Evolutionary conservation across 2,888 invertebrate genomes (phyloP).

Genomic region (Rhorus exstirpatorius): DNA sequence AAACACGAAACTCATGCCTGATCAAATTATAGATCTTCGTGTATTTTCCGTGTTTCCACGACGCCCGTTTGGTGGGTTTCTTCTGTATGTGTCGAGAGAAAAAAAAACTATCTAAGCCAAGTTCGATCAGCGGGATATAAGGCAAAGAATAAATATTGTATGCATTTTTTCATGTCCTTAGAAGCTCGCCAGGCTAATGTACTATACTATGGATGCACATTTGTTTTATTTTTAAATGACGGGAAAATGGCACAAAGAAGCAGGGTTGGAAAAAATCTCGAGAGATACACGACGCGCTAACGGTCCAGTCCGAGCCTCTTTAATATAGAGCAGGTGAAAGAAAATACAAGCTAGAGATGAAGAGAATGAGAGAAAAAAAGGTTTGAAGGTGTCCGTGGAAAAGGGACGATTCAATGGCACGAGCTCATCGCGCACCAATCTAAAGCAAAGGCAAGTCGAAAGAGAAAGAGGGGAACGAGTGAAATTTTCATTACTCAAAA

Average conservation of each 20-base stretch:
- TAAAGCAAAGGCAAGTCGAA: constrained; percentile 31
- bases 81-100: constrained; percentile 4
- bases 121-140: not conserved
- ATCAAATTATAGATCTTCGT: constrained; percentile 6
- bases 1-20: constrained; percentile 36
- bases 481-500: constrained; percentile 58
- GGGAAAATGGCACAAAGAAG: constrained; percentile 9
- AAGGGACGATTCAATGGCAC: constrained; percentile 48
- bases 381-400: constrained; percentile 43
- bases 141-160: not conserved
- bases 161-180: not conserved
- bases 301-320: constrained; percentile 15
- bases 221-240: not conserved
- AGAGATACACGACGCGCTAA: constrained; percentile 19
- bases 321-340: constrained; percentile 4
- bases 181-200: not conserved
- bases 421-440: constrained; percentile 55
- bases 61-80: not conserved
- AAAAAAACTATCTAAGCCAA: not conserved
- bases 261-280: not conserved
- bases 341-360: not conserved
- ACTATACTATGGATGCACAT: not conserved
- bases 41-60: constrained; percentile 25
- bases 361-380: constrained; percentile 38
- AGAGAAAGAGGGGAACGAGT: not conserved